A percentile compares a stretch with the other conserved stretches of the same genome.
Conservation (phyloP, 1,140 invertebrate genomes). For the Teleogryllus occipitalis region DNA sequence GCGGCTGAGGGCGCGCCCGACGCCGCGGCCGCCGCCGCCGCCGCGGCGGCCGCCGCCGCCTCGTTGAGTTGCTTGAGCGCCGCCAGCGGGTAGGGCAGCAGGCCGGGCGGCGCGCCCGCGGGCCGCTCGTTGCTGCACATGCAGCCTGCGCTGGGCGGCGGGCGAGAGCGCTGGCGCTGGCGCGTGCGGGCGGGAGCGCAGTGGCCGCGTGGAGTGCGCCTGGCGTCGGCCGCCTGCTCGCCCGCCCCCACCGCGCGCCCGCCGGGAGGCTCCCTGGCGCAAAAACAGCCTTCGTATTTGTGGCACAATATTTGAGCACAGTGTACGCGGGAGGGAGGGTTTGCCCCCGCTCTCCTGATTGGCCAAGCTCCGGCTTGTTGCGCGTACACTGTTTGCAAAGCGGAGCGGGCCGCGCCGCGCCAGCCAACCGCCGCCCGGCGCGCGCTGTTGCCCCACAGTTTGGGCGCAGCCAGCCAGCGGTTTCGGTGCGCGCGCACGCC, state of each 20-base stretch:
- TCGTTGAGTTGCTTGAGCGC: slow-evolving; percentile 24
- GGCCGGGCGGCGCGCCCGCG: slow-evolving; percentile 7
- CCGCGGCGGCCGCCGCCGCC: slow-evolving; percentile 25
- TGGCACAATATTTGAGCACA: slow-evolving; percentile 13
- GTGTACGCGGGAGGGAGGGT: slow-evolving; percentile 1
- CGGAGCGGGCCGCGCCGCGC: too few relatives aligned
- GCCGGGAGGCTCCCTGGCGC: neutral
- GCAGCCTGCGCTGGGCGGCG: neutral
- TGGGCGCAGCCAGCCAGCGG: too few relatives aligned
- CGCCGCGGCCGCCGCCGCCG: slow-evolving; percentile 33
- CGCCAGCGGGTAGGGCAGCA: slow-evolving; percentile 24
- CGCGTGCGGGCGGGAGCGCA: too few relatives aligned
- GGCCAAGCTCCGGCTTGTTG: too few relatives aligned
- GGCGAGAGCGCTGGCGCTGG: too few relatives aligned
- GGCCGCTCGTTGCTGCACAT: slow-evolving; percentile 27
- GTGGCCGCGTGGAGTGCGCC: slow-evolving; percentile 21
- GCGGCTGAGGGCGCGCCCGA: slow-evolving; percentile 45
- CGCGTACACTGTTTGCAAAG: too few relatives aligned
- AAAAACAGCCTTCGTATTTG: neutral
- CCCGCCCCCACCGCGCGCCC: neutral
- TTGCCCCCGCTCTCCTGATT: neutral
- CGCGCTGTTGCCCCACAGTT: too few relatives aligned
- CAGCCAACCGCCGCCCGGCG: too few relatives aligned
- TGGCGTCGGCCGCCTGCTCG: neutral
- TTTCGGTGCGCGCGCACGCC: too few relatives aligned